Evolutionary conservation across 2,888 invertebrate species (phyloP).

Genomic region (Drosophila tanythrix): DNA sequence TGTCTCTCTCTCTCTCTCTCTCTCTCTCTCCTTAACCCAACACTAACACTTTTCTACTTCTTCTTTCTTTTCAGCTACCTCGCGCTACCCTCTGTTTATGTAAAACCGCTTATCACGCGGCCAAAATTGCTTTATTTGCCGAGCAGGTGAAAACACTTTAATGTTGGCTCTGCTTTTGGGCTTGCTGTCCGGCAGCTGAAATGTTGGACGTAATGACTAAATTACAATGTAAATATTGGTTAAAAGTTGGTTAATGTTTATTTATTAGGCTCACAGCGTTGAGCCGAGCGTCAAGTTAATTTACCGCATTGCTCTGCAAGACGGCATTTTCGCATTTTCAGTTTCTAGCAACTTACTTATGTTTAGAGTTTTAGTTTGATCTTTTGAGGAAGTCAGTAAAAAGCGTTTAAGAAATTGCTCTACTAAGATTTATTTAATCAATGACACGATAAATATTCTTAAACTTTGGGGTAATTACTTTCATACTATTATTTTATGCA

Average conservation of each 20-base stretch:
- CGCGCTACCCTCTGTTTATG: constrained; percentile 50
- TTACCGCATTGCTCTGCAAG: background rate
- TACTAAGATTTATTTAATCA: background rate
- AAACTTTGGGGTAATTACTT: background rate
- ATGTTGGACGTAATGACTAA: constrained; percentile 57
- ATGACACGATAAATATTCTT: background rate
- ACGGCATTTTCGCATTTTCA: background rate
- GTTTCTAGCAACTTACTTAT: background rate
- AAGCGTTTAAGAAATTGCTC: background rate
- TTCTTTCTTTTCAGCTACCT: background rate
- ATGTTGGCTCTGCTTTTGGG: constrained; percentile 34
- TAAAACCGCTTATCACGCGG: constrained; percentile 67
- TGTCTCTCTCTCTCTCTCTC: background rate
- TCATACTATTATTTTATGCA: background rate
- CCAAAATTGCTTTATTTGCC: constrained; percentile 65
- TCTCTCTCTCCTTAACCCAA: background rate
- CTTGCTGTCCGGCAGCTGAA: constrained; percentile 25
- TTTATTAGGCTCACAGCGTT: constrained; percentile 43
- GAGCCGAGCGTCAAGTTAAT: constrained; percentile 2
- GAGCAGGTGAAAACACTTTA: constrained; percentile 51
- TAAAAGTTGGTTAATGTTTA: constrained; percentile 55
- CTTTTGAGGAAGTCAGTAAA: background rate
- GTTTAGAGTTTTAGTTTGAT: background rate
- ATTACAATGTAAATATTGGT: constrained; percentile 64
- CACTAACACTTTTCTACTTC: no score